Base-by-base conservation (phyloP, 2,113 vertebrate species). In the Pseudopodoces humilis region DNA sequence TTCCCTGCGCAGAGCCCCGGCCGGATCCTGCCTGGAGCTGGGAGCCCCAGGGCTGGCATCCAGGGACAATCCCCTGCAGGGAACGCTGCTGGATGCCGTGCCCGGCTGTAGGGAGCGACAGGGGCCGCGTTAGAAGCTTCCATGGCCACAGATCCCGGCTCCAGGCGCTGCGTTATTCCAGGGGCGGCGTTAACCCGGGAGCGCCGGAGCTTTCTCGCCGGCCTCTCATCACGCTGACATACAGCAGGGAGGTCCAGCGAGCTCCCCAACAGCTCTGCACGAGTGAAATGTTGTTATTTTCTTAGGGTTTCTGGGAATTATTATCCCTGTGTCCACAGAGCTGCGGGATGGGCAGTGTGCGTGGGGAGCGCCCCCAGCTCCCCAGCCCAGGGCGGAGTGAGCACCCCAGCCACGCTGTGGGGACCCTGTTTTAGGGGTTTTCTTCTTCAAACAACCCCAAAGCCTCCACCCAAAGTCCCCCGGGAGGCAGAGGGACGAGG, bases 1-100 rank as follows among this genome's bases (percentile, higher is more conserved):
- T 31, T 3, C 16, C 30, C 53, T 13, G 46, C 17, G 2, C 0
- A 7, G 16, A 80, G 28, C 46, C 10, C 0, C 0, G n/a, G n/a
- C 39, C 1, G 2, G n/a, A 11, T 28, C 77, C 77, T 50, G n/a
- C 56, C 3, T 0, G 56, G 17, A 71, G 28, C 83, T 12, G 52
- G 4, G 56, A 43, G 31, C 60, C 49, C 8, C 2, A 1, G 49
- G 21, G 18, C 43, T 25, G 70, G 16, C 21, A 46, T 5, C 0
- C 2, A 7, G 24, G 52, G n/a, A 24, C 1, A 1, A 76, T 1
- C 13, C 19, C 27, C 28, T 15, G 22, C 3, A 1, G 28, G 23
- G 59, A 9, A 15, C 4, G 21, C 33, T 12, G 6, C 60, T 13
- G 70, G 43, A 46, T 33, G 28, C n/a, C 8, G 1, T 15, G 19